Base-by-base conservation (phyloP, 2,888 invertebrate species). In the Cephus spinipes region DNA sequence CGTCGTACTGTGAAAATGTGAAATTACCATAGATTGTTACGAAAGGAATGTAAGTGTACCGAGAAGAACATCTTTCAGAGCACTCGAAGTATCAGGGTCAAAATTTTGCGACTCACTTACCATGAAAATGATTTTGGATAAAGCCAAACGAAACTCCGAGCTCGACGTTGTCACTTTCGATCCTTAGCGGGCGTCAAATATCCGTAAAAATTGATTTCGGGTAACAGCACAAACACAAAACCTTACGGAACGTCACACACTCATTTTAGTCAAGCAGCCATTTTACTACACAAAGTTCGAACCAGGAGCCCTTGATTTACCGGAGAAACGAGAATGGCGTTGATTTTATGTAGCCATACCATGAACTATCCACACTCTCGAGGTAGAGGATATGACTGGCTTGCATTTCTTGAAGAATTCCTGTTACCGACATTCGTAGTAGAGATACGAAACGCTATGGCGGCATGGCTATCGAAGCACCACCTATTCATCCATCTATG, bases 191-290 rank as follows among this genome's bases (percentile, higher is more conserved):
- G 55, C 23, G 55, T 82, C 32, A 73, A 81, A 80, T 83, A 81
- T 83, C 81, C 79, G 76, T 80, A 80, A 81, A 82, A 83, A 80
- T 81, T 55, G 55, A 55, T 55, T 55, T 55, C 9, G 55, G 23
- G 9, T 78, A 77, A 84, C 83, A 83, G 83, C 87, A 85, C 84
- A 83, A 88, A 87, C 88, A 88, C 85, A 82, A 82, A 80, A 81
- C 82, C 82, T 83, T 81, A 79, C 85, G 82, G 88, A 89, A 89
- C 86, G 89, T 89, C 88, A 87, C 83, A 81, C 87, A 84, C 86
- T 89, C 86, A 86, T 85, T 86, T 85, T 80, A 81, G 82, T 83
- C 83, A 77, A 81, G 83, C 89, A 84, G 89, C 90, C 90, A 90
- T 90, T 89, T 90, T 90, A 84, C 87, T 89, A 86, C 85, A 85